Evolutionary conservation across 2,888 invertebrate species (phyloP).

Genomic region (Zele albiditarsus): DNA sequence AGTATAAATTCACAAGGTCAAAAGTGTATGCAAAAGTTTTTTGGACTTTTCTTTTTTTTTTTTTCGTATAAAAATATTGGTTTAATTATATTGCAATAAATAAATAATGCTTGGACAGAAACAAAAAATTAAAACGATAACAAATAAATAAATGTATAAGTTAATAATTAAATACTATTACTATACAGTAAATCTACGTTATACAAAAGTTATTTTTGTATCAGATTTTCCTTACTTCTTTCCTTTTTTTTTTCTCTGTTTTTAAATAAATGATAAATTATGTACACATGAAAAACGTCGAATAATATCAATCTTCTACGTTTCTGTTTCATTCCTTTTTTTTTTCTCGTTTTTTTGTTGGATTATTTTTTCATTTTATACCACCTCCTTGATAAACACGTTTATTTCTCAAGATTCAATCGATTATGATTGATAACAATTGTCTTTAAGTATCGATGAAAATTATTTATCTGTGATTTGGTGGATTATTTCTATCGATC

Average conservation of each 20-base stretch:
- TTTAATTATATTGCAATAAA: slow-evolving; percentile 16
- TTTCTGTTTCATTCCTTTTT: neutral
- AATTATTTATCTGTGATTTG: neutral
- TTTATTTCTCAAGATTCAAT: neutral
- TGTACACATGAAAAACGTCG: neutral
- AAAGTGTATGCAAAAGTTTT: neutral
- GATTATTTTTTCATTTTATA: neutral
- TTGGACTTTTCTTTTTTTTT: neutral
- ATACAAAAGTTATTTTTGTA: neutral
- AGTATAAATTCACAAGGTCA: neutral
- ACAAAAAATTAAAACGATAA: neutral
- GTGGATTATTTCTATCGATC: neutral
- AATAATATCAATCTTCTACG: neutral
- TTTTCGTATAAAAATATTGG: slow-evolving; percentile 23
- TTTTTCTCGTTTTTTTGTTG: neutral
- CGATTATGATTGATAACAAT: neutral
- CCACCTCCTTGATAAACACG: neutral
- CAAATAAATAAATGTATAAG: slow-evolving; percentile 5
- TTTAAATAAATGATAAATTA: neutral
- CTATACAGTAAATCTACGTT: slow-evolving; percentile 2
- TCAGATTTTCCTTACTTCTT: neutral
- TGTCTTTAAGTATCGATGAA: neutral
- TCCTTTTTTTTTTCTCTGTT: neutral
- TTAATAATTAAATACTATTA: neutral
- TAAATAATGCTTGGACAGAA: slow-evolving; percentile 6